Percentiles rank a stretch among this genome's conserved stretches.
These are phyloP conservation scores for Palythoa heliodiscus DNA, from an alignment of 92 coral and sea anemone species.

Conservation along the genomic window DNA sequence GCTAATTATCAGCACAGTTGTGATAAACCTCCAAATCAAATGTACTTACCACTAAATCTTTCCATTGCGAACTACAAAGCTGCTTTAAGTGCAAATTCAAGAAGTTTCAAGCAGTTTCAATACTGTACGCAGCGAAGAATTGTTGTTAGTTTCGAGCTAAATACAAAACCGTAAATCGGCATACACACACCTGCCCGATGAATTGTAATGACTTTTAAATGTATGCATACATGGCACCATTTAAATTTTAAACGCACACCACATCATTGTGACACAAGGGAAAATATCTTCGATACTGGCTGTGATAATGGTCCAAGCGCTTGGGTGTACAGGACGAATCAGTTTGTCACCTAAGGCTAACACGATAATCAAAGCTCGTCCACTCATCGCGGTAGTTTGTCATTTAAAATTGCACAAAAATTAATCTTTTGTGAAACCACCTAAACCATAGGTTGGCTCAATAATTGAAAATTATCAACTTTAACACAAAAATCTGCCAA, in stretches of 20 bases:
- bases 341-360: conserved; percentile 19
- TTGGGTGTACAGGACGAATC: conserved; percentile 7
- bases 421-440: conserved; percentile 45
- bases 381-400: conserved; percentile 18
- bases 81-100: neutral
- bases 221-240: conserved; percentile 59
- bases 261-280: conserved; percentile 29
- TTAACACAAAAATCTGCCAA: conserved; percentile 22
- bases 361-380: neutral
- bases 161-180: neutral
- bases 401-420: conserved; percentile 26
- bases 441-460: conserved; percentile 27
- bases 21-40: conserved; percentile 15
- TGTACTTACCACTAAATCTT: conserved; percentile 21
- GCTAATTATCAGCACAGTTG: conserved; percentile 1
- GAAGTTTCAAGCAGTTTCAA: neutral
- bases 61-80: conserved; percentile 6
- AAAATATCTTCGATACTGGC: neutral
- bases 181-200: conserved; percentile 79
- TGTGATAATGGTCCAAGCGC: conserved; percentile 22
- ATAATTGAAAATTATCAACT: conserved; percentile 45
- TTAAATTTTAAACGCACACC: conserved; percentile 46
- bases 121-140: neutral
- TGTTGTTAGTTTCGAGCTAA: neutral
- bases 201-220: conserved; percentile 81